Evolutionary conservation across 2,113 vertebrate genomes (phyloP).

Genomic region (Hypomesus transpacificus): DNA sequence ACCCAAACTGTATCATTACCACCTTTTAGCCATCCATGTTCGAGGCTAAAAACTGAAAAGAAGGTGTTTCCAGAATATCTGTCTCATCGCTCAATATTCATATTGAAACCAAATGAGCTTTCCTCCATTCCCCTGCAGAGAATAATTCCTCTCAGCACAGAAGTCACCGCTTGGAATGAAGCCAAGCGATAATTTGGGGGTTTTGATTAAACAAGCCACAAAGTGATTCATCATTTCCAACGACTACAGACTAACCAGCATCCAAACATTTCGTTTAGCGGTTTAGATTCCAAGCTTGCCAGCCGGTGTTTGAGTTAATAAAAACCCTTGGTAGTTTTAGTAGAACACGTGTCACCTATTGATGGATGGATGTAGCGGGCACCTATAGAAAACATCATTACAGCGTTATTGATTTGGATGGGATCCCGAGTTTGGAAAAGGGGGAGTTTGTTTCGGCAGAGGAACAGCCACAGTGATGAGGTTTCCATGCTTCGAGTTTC

Average conservation of each 20-base stretch:
- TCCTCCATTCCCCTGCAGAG: constrained; percentile 19
- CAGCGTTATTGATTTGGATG: constrained; percentile 56
- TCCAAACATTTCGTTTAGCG: constrained; percentile 24
- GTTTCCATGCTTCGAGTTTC: too few species aligned
- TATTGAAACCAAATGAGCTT: constrained; percentile 23
- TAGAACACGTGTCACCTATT: constrained; percentile 56
- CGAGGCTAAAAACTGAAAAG: too few species aligned
- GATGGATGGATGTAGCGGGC: constrained; percentile 48
- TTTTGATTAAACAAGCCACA: constrained; percentile 53
- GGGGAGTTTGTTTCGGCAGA: constrained; percentile 34
- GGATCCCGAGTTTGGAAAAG: constrained; percentile 37
- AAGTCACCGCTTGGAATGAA: constrained; percentile 21
- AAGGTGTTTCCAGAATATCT: too few species aligned
- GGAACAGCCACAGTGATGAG: not conserved
- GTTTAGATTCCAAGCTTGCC: constrained; percentile 35
- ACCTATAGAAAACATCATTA: constrained; percentile 56
- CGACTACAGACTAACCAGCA: constrained; percentile 47
- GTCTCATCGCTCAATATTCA: not conserved
- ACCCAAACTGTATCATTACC: too few species aligned
- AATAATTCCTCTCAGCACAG: constrained; percentile 29
- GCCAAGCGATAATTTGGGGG: constrained; percentile 44
- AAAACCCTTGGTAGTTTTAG: constrained; percentile 52
- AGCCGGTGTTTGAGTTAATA: constrained; percentile 56
- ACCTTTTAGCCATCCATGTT: too few species aligned
- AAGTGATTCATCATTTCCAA: constrained; percentile 58